Conservation (phyloP, 2,113 vertebrate genomes). For the Pluvianellus socialis region DNA sequence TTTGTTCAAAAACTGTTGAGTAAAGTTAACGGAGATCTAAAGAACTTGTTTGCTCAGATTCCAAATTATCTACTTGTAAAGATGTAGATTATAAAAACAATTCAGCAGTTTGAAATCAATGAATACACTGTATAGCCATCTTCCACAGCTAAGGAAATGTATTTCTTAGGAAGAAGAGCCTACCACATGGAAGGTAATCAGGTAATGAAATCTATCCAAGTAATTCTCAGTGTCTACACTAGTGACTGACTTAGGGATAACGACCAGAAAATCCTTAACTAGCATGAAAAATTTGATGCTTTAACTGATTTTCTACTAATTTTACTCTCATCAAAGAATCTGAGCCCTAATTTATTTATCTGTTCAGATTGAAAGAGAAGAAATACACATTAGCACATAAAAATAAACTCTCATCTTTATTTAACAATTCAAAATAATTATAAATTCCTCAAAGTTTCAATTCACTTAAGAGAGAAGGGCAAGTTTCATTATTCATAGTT, state of each 20-base stretch:
- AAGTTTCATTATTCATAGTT: background rate
- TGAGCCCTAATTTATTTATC: background rate
- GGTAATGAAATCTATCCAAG: background rate
- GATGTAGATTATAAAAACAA: background rate
- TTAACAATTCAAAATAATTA: background rate
- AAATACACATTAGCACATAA: background rate
- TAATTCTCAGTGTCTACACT: background rate
- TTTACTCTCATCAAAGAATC: background rate
- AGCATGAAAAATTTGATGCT: background rate
- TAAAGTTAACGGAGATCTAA: background rate
- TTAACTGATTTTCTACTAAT: background rate
- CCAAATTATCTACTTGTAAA: background rate
- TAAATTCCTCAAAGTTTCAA: background rate
- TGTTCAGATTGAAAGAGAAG: background rate
- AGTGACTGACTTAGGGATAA: background rate
- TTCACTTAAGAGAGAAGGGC: background rate
- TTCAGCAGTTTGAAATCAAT: background rate
- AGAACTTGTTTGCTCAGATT: background rate
- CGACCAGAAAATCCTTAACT: background rate
- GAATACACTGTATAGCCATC: background rate
- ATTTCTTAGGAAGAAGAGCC: background rate
- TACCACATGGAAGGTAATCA: background rate
- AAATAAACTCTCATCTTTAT: background rate
- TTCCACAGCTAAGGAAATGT: background rate
- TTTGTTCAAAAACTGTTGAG: background rate